These are phyloP conservation scores for Lycocerus yunnanus DNA, from an alignment of 2,888 invertebrate species.

Conservation along the genomic window DNA sequence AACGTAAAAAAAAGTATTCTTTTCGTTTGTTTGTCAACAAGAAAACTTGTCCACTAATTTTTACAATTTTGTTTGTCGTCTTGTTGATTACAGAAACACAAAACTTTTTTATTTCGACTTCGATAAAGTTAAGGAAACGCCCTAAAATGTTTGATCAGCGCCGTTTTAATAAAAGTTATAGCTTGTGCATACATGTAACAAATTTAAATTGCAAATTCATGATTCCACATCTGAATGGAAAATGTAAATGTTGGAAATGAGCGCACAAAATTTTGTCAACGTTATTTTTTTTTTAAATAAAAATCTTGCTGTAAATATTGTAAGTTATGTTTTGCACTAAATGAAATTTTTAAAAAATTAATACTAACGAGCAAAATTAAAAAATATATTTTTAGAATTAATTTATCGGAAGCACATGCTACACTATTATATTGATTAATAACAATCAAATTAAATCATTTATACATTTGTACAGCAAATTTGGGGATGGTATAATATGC, in stretches of 20 bases:
- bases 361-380: background rate
- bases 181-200: background rate
- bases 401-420: background rate
- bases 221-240: background rate
- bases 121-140: background rate
- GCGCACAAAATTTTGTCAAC: background rate
- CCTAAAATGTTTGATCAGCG: background rate
- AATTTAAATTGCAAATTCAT: background rate
- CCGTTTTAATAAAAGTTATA: background rate
- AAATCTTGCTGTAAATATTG: background rate
- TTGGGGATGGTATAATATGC: conserved; percentile 31
- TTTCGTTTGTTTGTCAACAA: background rate
- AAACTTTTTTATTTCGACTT: background rate
- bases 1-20: background rate
- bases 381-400: background rate
- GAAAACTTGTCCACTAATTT: background rate
- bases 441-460: conserved; percentile 23
- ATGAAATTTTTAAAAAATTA: background rate
- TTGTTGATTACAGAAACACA: background rate
- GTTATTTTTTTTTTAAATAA: background rate
- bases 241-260: background rate
- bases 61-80: background rate
- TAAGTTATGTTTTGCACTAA: background rate
- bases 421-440: conserved; percentile 2
- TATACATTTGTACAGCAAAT: conserved; percentile 28